These are phyloP conservation scores for Ommatoiulus sabulosus DNA, from an alignment of 2,888 invertebrate species.

Conservation along the genomic window DNA sequence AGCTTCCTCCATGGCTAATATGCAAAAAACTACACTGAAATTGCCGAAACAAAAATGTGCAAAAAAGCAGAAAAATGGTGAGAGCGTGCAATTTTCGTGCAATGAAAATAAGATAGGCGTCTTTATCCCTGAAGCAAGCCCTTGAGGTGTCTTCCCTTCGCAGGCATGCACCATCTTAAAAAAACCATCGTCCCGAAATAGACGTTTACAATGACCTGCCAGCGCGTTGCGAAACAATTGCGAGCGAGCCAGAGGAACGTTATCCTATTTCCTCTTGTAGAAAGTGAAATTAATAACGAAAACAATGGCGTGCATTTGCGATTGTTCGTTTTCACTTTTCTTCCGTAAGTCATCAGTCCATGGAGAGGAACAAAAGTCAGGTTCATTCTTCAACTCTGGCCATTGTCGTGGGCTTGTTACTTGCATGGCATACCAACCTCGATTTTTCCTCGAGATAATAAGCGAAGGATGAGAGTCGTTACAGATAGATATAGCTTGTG, in stretches of 20 bases:
- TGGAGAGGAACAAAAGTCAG: constrained; percentile 30
- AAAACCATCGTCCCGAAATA: not conserved
- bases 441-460: not conserved
- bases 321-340: constrained; percentile 36
- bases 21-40: not conserved
- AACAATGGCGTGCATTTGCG: not conserved
- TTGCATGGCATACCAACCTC: constrained; percentile 14
- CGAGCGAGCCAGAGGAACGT: not conserved
- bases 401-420: not conserved
- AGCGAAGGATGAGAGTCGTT: not conserved
- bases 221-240: not conserved
- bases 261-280: constrained; percentile 36
- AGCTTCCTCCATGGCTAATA: not conserved
- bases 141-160: no score
- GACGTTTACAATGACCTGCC: not conserved
- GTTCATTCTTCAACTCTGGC: not conserved
- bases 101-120: no score
- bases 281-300: constrained; percentile 24
- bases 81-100: no score
- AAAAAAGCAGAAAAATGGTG: not conserved
- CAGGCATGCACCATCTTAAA: not conserved
- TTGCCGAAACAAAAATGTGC: not conserved
- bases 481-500: not conserved
- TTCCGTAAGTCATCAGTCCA: constrained; percentile 36
- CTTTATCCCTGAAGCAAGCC: not conserved